Percentiles rank a stretch among this genome's conserved stretches.
Conservation (phyloP, 2,888 invertebrate genomes). For the Agrilus mali region DNA sequence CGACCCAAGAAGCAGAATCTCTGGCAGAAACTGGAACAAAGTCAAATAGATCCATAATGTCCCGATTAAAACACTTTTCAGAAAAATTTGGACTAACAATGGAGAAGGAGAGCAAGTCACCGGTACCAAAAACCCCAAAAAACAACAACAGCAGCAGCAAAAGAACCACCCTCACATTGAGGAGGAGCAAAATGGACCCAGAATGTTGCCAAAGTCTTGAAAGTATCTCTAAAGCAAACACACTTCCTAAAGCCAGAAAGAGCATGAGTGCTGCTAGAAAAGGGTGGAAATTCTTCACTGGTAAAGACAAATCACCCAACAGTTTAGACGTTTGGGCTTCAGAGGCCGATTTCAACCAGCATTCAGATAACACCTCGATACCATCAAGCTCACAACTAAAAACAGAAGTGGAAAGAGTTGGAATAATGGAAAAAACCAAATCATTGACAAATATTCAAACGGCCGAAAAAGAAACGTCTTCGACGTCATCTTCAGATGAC, state of each 20-base stretch:
- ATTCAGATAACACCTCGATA: constrained; percentile 26
- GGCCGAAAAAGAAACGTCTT: background rate
- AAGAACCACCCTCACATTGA: constrained; percentile 12
- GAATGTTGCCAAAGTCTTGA: constrained; percentile 26
- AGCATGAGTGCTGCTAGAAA: constrained; percentile 20
- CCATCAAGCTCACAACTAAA: constrained; percentile 30
- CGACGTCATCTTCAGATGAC: background rate
- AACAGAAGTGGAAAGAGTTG: constrained; percentile 13
- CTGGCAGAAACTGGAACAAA: constrained; percentile 22
- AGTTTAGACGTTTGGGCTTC: constrained; percentile 26
- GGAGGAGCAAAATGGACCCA: constrained; percentile 19
- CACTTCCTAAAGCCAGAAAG: constrained; percentile 26
- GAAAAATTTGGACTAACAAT: constrained; percentile 39
- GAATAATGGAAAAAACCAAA: constrained; percentile 2
- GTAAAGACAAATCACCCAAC: constrained; percentile 26
- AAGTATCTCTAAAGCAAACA: constrained; percentile 25
- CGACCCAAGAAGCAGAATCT: constrained; percentile 3
- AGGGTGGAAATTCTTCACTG: constrained; percentile 29
- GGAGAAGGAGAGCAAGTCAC: constrained; percentile 30
- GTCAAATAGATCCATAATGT: constrained; percentile 34
- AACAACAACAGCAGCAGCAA: constrained; percentile 17
- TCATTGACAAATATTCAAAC: constrained; percentile 5
- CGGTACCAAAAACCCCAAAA: constrained; percentile 16
- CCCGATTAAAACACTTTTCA: constrained; percentile 40
- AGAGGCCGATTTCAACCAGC: constrained; percentile 24